Evolutionary conservation across 2,797 vertebrate genomes (phyloP).

Genomic region (Stomatorhinus walkeri): DNA sequence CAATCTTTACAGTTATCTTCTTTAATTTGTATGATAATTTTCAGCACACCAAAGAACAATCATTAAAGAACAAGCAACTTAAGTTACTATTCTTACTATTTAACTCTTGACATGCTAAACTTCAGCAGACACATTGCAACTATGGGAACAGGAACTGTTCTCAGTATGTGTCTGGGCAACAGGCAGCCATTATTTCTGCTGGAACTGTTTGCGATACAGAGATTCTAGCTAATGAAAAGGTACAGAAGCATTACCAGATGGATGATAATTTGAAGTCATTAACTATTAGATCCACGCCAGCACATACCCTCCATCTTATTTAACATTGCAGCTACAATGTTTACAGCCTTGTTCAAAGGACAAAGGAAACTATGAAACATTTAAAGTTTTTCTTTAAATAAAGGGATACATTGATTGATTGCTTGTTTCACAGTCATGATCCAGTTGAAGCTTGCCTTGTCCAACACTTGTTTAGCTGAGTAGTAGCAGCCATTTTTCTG

Average conservation of each 20-base stretch:
- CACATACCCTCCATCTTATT: constrained; percentile 12
- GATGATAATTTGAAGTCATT: constrained; percentile 18
- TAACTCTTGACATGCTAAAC: not conserved
- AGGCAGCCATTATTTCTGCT: constrained; percentile 12
- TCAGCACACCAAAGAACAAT: not conserved
- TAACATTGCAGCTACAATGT: not conserved
- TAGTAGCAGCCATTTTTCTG: not conserved
- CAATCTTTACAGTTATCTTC: not conserved
- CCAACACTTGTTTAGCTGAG: not conserved
- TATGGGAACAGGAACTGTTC: constrained; percentile 56
- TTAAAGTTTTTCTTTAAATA: not conserved
- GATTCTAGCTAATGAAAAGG: constrained; percentile 31
- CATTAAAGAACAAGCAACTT: not conserved
- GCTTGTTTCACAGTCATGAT: not conserved
- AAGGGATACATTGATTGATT: constrained; percentile 10
- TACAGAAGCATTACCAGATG: constrained; percentile 22
- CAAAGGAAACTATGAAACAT: constrained; percentile 9
- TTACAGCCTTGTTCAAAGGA: constrained; percentile 1
- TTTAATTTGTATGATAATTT: not conserved
- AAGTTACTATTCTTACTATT: not conserved
- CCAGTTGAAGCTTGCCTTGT: not conserved
- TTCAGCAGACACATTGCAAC: not conserved
- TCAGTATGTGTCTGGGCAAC: constrained; percentile 26
- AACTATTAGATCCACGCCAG: not conserved
- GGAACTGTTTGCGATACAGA: not conserved